These are phyloP conservation scores for Baryphthengus martii DNA, from an alignment of 2,113 vertebrate species.

Conservation along the genomic window DNA sequence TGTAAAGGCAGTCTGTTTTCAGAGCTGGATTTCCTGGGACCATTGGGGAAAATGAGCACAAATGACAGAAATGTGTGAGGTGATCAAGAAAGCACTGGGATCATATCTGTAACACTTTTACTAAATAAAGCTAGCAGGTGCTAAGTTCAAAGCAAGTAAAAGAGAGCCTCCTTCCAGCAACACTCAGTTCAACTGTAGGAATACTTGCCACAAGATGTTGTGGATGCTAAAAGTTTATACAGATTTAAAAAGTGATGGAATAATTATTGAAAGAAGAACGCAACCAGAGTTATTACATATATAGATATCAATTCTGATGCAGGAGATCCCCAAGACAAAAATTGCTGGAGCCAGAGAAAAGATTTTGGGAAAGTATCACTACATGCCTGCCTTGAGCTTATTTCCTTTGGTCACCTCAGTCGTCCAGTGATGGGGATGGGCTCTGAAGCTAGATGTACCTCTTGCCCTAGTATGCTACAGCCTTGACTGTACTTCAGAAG, in stretches of 20 bases:
- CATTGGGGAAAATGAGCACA: background rate
- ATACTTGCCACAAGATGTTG: background rate
- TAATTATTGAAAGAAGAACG: background rate
- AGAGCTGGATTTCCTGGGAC: background rate
- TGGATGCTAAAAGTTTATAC: background rate
- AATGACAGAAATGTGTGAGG: background rate
- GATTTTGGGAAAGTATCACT: accelerated
- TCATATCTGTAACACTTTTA: background rate
- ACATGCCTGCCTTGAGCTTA: background rate
- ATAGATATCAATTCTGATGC: background rate
- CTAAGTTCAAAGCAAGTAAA: background rate
- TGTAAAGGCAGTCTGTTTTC: background rate
- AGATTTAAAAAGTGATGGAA: background rate
- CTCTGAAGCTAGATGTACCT: background rate
- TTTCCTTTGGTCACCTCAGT: background rate
- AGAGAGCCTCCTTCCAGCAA: background rate
- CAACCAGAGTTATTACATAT: background rate
- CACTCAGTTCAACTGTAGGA: background rate
- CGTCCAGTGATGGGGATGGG: background rate
- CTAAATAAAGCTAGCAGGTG: background rate
- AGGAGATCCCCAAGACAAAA: background rate
- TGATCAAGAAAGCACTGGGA: background rate
- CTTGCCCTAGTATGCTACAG: background rate
- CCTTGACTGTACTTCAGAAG: background rate
- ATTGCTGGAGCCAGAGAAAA: background rate